Evolutionary conservation across 2,888 invertebrate genomes (phyloP).

Genomic region (Habrosyne pyritoides): DNA sequence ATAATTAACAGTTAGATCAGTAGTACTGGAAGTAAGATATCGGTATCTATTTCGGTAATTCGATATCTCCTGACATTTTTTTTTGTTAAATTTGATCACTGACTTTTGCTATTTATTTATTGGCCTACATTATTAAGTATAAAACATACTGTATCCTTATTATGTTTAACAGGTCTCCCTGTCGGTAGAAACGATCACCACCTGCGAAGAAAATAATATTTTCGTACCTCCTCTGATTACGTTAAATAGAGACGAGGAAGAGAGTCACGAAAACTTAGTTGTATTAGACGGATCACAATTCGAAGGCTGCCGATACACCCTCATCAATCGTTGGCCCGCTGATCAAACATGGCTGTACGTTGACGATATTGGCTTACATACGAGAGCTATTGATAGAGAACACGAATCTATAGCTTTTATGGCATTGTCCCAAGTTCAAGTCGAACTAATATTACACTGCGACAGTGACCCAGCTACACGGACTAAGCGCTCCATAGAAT

Average conservation of each 20-base stretch:
- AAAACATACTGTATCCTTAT: neutral
- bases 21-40: too few species aligned
- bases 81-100: neutral
- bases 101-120: neutral
- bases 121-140: neutral
- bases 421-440: slow-evolving; percentile 75
- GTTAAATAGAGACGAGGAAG: slow-evolving; percentile 69
- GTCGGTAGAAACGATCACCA: slow-evolving; percentile 49
- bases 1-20: too few species aligned
- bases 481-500: slow-evolving; percentile 53
- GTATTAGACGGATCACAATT: slow-evolving; percentile 43
- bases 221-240: slow-evolving; percentile 64
- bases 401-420: slow-evolving; percentile 72
- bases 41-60: too few species aligned
- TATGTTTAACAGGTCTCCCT: slow-evolving; percentile 53
- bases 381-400: slow-evolving; percentile 70
- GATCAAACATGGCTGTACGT: slow-evolving; percentile 71
- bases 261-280: slow-evolving; percentile 58
- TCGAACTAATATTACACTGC: slow-evolving; percentile 67
- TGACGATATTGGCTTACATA: slow-evolving; percentile 62
- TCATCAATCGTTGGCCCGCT: slow-evolving; percentile 66
- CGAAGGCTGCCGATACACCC: slow-evolving; percentile 57
- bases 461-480: slow-evolving; percentile 42
- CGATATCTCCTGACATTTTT: too few species aligned
- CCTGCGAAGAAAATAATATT: slow-evolving; percentile 48